phyloP scores from a whole-genome alignment of 2,113 vertebrate genomes.

The Danionella cerebrum region DNA sequence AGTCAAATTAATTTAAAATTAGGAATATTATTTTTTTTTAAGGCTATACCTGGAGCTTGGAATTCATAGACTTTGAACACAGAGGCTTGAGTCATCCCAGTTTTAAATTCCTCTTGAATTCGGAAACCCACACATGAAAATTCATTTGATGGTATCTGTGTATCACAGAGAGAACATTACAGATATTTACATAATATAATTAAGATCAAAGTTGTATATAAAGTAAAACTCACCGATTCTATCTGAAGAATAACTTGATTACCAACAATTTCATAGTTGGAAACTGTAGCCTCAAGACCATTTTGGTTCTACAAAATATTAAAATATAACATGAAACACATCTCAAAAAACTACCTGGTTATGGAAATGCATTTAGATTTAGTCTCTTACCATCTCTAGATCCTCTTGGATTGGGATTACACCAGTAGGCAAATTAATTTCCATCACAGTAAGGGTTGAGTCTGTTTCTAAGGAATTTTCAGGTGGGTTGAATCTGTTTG shows the following conservation, averaged over 20 bases:
- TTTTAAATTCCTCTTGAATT: slow-evolving; percentile 65
- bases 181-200: too few relatives aligned
- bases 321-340: too few relatives aligned
- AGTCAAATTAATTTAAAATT: background rate
- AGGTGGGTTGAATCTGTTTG: slow-evolving; percentile 72
- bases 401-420: slow-evolving; percentile 70
- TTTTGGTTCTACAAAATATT: slow-evolving; percentile 66
- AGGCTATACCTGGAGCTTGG: slow-evolving; percentile 63
- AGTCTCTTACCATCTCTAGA: slow-evolving; percentile 63
- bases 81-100: slow-evolving; percentile 63
- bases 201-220: background rate
- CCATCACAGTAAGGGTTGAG: slow-evolving; percentile 78
- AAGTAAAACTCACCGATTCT: slow-evolving; percentile 47
- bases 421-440: slow-evolving; percentile 81
- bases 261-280: slow-evolving; percentile 72
- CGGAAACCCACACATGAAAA: slow-evolving; percentile 71
- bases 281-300: slow-evolving; percentile 61
- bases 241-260: slow-evolving; percentile 72
- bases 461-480: slow-evolving; percentile 52
- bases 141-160: slow-evolving; percentile 64
- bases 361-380: background rate
- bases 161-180: background rate
- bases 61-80: slow-evolving; percentile 75
- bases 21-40: background rate
- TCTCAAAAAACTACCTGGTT: too few relatives aligned